A percentile compares a stretch with the other conserved stretches of the same genome.
phyloP scores from a whole-genome alignment of 2,797 vertebrate species.

The Myotis planiceps region DNA sequence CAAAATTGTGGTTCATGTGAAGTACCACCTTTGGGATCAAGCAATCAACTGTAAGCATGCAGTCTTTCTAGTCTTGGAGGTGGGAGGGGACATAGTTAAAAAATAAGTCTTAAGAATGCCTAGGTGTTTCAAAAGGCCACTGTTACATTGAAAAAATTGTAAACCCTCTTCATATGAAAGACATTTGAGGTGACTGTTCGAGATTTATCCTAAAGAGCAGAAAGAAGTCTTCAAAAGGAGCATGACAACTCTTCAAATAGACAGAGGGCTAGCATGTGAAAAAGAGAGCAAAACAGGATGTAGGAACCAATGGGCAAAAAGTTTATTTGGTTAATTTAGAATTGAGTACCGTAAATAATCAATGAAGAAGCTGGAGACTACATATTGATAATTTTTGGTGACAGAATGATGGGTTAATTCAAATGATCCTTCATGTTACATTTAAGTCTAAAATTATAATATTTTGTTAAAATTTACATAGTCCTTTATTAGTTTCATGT shows the following conservation, averaged over 20 bases:
- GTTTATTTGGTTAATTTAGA: not conserved
- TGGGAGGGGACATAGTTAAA: not conserved
- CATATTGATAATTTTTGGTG: not conserved
- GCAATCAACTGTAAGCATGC: not conserved
- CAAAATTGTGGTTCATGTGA: not conserved
- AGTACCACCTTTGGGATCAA: not conserved
- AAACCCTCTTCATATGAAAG: not conserved
- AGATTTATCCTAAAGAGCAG: not conserved
- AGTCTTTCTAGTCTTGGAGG: not conserved
- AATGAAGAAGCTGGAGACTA: not conserved
- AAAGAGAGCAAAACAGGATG: not conserved
- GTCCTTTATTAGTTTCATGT: not conserved
- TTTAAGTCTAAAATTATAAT: not conserved
- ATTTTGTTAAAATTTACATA: not conserved
- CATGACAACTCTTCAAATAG: not conserved
- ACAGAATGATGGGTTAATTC: not conserved
- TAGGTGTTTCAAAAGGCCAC: not conserved
- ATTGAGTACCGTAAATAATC: not conserved
- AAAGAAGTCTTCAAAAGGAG: not conserved
- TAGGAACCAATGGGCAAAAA: not conserved
- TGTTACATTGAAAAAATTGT: not conserved
- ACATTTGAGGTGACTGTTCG: not conserved
- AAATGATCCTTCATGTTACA: not conserved
- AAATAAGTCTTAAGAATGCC: not conserved
- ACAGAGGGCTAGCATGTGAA: not conserved